Evolutionary conservation across 92 coral and sea anemone species (phyloP), one percentile per base, ranked within the genome.

Genomic region (Anthopleura xanthogrammica): DNA sequence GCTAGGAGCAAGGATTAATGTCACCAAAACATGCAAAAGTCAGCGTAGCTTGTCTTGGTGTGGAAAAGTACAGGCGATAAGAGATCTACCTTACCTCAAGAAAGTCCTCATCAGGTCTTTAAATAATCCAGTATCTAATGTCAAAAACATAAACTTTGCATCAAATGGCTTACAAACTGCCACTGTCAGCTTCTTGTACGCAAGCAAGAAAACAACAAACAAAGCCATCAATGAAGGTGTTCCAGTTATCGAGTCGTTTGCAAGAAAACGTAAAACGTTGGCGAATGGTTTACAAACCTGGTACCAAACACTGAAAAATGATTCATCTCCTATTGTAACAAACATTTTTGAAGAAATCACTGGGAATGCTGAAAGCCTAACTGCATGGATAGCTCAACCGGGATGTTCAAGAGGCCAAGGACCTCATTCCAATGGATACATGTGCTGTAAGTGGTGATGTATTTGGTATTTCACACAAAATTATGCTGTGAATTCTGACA

Each of bases 351-450:
- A 70, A n/a, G 78, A 52, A 52, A 55, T 85, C 41, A 17, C 1
- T 22, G 82, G 65, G 17, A 65, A 76, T 13, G 52, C 78, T 1
- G 87, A 50, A 4, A 76, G 82, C 16, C 1, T 85, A 65, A 65
- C 58, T 4, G 77, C 83, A 4, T 41, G 74, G 77, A 12, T 39
- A 46, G 78, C 52, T 10, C 77, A 12, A 12, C 83, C 72, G 11
- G 77, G 70, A 29, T 85, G 87, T 78, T 83, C 77, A 13, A 62
- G 14, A 2, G 87, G 87, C 19, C 68, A 66, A 57, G 48, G 60
- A 62, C 83, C 80, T 60, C 87, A 85, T 55, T 42, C 80, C 39
- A 85, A 85, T 57, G 87, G 83, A 66, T 85, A 64, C 73, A 77
- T 85, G 82, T 85, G 82, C 48, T 82, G 87, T 78, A 85, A 42